Base-by-base conservation (phyloP, 1,140 invertebrate genomes). In the Laupala kohalensis region DNA sequence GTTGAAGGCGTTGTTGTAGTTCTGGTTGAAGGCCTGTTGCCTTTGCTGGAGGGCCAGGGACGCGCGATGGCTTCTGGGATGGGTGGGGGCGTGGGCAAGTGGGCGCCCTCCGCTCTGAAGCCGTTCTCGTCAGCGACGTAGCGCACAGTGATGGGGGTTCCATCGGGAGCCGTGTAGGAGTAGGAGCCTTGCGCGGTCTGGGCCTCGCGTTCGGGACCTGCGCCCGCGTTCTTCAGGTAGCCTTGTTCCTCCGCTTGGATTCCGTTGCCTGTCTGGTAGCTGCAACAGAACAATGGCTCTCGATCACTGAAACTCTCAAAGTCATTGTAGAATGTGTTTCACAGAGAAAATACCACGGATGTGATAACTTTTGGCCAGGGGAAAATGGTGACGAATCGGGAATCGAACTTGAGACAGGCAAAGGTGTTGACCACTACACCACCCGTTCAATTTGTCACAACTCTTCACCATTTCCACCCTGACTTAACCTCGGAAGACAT, bases 201-300 rank as follows among this genome's bases (percentile, higher is more conserved):
- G 6, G 37, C 53, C 26, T 69, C 68, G 6, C 24, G 29, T 53
- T 53, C 24, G n/a, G 67, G 82, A 63, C 84, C 81, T 23, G 74
- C 76, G 13, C 83, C 80, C 64, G 85, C 75, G 73, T 82, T 79
- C 77, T 87, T 88, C 73, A 85, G 79, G 73, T 83, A 86, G 5
- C 86, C 85, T 24, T 79, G 78, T 75, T 88, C 87, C 78, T 88
- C 83, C 5, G 85, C 83, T 71, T 83, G 81, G 24, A 88, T 88
- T 28, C 87, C 87, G 76, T 89, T 87, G 0, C 81, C 86, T 25
- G 86, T 86, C 78, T 88, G 86, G 75, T 85, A 89, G 75, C 86
- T 87, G 71, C n/a, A 63, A 15, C 6, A 29, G 37, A 9, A 53
- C 37, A 53, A n/a, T n/a, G n/a, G n/a, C n/a, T n/a, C n/a, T n/a